Evolutionary conservation across 1,140 invertebrate species (phyloP).

Genomic region (Saccostrea cuccullata): DNA sequence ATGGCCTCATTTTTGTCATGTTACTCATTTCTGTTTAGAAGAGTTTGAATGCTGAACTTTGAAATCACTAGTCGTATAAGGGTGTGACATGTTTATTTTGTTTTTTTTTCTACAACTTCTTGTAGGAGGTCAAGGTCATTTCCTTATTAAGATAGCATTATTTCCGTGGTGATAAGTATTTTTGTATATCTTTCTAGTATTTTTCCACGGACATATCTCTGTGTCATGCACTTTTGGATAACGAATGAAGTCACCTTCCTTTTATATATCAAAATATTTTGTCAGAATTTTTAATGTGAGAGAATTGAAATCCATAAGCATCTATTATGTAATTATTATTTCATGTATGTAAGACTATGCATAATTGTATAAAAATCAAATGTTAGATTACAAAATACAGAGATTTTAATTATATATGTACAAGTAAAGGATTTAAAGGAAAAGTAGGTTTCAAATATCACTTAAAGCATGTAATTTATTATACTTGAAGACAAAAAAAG

Average conservation of each 20-base stretch:
- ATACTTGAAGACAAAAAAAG: no score
- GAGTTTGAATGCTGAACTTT: not conserved
- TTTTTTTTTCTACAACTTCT: conserved; percentile 1
- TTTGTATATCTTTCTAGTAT: not conserved
- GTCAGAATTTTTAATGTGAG: not conserved
- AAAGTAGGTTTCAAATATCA: no score
- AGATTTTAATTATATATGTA: no score
- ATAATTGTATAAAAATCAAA: no score
- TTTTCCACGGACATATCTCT: not conserved
- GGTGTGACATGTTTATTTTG: conserved; percentile 36
- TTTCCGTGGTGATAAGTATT: conserved; percentile 13
- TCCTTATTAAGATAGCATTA: conserved; percentile 20
- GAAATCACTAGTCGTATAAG: conserved; percentile 1
- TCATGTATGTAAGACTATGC: not conserved
- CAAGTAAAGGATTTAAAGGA: no score
- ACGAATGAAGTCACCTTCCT: conserved; percentile 2
- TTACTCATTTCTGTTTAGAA: not conserved
- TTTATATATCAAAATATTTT: conserved; percentile 9
- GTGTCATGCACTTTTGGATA: not conserved
- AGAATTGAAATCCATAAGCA: not conserved
- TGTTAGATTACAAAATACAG: no score
- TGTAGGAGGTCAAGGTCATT: not conserved
- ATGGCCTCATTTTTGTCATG: not conserved
- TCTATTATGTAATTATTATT: not conserved
- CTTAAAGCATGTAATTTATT: no score